Percentiles rank a stretch among this genome's conserved stretches.
Conservation (phyloP, 2,888 invertebrate genomes). For the Bombylius major region DNA sequence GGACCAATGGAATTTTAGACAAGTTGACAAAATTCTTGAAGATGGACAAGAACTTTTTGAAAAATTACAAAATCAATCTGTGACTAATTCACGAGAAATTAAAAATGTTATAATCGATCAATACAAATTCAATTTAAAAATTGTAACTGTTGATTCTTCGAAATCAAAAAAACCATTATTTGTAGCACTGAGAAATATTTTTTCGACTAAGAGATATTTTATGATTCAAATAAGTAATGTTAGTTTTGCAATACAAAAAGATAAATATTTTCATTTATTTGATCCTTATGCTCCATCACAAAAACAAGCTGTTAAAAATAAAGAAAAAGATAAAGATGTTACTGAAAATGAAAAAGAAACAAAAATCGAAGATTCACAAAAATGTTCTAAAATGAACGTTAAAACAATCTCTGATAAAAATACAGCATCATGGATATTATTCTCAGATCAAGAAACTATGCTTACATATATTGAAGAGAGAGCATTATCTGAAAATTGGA, state of each 20-base stretch:
- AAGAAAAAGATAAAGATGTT: slow-evolving; percentile 10
- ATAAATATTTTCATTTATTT: slow-evolving; percentile 47
- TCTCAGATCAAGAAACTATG: slow-evolving; percentile 23
- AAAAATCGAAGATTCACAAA: slow-evolving; percentile 1
- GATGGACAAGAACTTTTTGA: slow-evolving; percentile 45
- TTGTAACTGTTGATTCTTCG: slow-evolving; percentile 40
- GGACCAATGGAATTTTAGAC: slow-evolving; percentile 47
- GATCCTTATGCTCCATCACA: slow-evolving; percentile 43
- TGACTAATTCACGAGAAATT: slow-evolving; percentile 46
- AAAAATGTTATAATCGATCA: slow-evolving; percentile 50
- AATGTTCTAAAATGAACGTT: neutral
- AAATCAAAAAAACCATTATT: slow-evolving; percentile 24
- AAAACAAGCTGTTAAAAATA: slow-evolving; percentile 20
- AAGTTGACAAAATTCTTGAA: slow-evolving; percentile 47
- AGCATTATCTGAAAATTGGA: slow-evolving; percentile 22
- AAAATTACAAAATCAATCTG: slow-evolving; percentile 43
- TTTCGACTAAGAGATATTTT: slow-evolving; percentile 35
- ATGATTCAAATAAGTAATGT: neutral
- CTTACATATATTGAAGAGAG: slow-evolving; percentile 26
- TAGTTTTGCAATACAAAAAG: slow-evolving; percentile 42
- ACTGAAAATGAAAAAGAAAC: slow-evolving; percentile 8
- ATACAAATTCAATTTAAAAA: slow-evolving; percentile 46
- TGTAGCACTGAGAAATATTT: slow-evolving; percentile 8
- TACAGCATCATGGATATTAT: slow-evolving; percentile 33
- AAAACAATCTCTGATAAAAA: slow-evolving; percentile 22